Evolutionary conservation across 2,888 invertebrate genomes (phyloP).

Genomic region (Diachrysia chrysitis): DNA sequence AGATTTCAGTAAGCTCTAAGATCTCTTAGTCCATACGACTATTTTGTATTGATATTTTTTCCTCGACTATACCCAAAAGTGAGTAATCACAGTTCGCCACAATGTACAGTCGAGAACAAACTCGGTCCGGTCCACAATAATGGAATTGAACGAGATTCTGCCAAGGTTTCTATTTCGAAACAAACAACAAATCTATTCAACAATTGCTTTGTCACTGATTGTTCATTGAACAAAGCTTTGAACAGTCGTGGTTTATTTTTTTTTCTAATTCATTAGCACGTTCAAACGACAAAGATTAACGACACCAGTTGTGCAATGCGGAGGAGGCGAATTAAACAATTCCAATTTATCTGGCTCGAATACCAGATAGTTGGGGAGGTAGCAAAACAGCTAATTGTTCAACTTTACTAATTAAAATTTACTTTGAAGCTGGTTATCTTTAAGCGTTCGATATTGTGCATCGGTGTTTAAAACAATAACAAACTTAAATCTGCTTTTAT

Average conservation of each 20-base stretch:
- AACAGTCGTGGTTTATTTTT: constrained; percentile 29
- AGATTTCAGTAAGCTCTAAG: neutral
- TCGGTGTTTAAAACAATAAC: constrained; percentile 12
- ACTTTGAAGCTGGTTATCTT: constrained; percentile 59
- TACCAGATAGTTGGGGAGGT: constrained; percentile 68
- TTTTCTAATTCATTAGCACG: constrained; percentile 56
- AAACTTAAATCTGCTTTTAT: neutral
- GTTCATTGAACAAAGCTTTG: constrained; percentile 32
- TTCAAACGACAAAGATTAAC: constrained; percentile 68
- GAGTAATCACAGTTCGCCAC: constrained; percentile 16
- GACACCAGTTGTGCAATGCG: constrained; percentile 61
- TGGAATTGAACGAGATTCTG: constrained; percentile 23
- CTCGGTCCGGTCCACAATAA: constrained; percentile 19
- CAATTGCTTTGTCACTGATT: constrained; percentile 29
- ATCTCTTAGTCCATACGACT: neutral
- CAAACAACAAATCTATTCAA: constrained; percentile 21
- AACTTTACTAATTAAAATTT: constrained; percentile 79
- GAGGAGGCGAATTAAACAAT: constrained; percentile 71
- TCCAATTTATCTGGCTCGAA: constrained; percentile 72
- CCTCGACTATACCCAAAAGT: neutral
- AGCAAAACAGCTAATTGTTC: constrained; percentile 69
- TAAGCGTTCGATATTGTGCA: constrained; percentile 40
- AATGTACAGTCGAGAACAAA: constrained; percentile 27
- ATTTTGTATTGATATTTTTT: neutral
- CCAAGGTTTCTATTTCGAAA: constrained; percentile 27